Conservation (phyloP, 2,797 vertebrate genomes). For the Buphagus erythrorhynchus region DNA sequence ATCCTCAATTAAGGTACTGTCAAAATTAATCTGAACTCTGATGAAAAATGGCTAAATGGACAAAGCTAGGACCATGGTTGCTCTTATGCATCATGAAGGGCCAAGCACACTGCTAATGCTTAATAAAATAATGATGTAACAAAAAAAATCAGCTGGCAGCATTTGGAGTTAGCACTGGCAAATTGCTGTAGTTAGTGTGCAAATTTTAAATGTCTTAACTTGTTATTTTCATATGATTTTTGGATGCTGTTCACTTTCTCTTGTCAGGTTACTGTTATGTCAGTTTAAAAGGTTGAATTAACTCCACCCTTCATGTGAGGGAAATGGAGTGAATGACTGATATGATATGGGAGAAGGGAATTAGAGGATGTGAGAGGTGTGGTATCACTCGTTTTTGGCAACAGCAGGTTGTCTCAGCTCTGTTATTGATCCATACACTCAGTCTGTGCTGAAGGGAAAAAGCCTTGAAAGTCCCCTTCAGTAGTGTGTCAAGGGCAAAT, state of each 20-base stretch:
- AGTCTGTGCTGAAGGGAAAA: not conserved
- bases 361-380: not conserved
- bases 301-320: not conserved
- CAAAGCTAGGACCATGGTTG: not conserved
- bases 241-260: not conserved
- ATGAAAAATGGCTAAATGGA: conserved; percentile 49
- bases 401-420: not conserved
- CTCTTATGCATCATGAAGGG: not conserved
- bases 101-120: not conserved
- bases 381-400: not conserved
- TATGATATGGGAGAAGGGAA: not conserved
- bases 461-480: not conserved
- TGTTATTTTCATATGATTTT: not conserved
- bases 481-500: not conserved
- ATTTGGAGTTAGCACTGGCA: not conserved
- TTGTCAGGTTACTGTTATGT: not conserved
- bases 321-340: not conserved
- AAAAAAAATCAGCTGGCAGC: not conserved
- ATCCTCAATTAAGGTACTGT: conserved; percentile 44
- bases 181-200: not conserved
- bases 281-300: not conserved
- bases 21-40: conserved; percentile 39
- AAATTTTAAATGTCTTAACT: not conserved
- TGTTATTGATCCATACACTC: not conserved
- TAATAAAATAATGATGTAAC: not conserved